Evolutionary conservation across 2,113 vertebrate genomes (phyloP).

Genomic region (Chunga burmeisteri): DNA sequence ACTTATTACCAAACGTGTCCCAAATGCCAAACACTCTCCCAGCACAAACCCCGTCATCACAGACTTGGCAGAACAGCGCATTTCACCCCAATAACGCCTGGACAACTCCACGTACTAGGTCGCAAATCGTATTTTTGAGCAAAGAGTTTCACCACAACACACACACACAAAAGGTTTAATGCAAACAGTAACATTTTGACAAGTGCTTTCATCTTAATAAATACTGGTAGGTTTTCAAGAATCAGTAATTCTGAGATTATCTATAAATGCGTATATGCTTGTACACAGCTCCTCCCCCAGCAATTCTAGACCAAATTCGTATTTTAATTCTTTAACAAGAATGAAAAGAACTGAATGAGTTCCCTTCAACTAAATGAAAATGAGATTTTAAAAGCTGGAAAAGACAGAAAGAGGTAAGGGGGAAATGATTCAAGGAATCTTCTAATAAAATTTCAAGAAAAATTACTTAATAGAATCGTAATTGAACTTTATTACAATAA

Average conservation of each 20-base stretch:
- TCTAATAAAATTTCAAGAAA: neutral
- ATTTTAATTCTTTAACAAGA: neutral
- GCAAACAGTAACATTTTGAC: neutral
- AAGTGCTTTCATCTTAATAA: neutral
- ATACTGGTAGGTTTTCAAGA: neutral
- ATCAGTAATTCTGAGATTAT: neutral
- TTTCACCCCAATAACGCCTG: rapidly evolving
- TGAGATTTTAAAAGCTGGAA: neutral
- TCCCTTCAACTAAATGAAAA: neutral
- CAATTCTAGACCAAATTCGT: neutral
- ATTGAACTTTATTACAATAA: neutral
- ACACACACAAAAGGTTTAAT: neutral
- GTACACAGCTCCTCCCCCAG: neutral
- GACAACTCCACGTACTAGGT: rapidly evolving
- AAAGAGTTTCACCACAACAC: neutral
- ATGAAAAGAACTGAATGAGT: rapidly evolving
- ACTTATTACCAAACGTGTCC: neutral
- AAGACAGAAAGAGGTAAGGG: neutral
- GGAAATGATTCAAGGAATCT: neutral
- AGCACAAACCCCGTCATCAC: rapidly evolving
- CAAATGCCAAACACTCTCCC: neutral
- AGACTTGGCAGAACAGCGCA: neutral
- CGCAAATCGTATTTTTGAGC: neutral
- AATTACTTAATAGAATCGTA: neutral
- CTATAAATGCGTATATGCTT: rapidly evolving